Evolutionary conservation across 2,888 invertebrate species (phyloP), one percentile per base, ranked within the genome.

Genomic region (Stomorhina lunata): DNA sequence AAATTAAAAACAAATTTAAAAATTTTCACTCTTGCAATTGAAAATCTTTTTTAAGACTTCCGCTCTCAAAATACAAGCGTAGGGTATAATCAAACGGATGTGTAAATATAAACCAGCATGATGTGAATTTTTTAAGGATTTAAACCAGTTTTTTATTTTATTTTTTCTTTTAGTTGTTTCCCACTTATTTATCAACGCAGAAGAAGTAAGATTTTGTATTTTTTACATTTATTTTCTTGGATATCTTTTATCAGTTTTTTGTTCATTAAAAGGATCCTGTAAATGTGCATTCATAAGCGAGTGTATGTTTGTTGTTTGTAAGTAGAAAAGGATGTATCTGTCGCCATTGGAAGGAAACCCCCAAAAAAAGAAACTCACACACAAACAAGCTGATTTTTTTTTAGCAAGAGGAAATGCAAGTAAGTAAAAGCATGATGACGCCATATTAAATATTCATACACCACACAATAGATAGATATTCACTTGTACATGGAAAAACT

Each of bases 401-500:
- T 40, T 25, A 63, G 40, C 34, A 68, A 17, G 32, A 66, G 37
- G 48, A 76, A 66, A 29, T 59, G 27, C 10, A 57, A 73, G 53
- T 12, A 57, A 73, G 53, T 37, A 69, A 71, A 61, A 59, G 20
- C 59, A 65, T 71, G 48, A 57, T 61, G 69, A 85, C 83, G 85
- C 84, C 80, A 85, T 85, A 88, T 90, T 90, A 89, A 90, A 89
- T 87, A 90, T 90, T 90, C 90, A 90, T 90, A 89, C 86, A 85
- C 86, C 85, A 84, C 85, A 80, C 63, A 81, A 57, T 66, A n/a
- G n/a, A n/a, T n/a, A n/a, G n/a, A n/a, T n/a, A n/a, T n/a, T n/a
- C n/a, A 12, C 27, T 45, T 15, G 77, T 48, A 78, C 69, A 83
- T 73, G 81, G 83, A 86, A 81, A 66, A 63, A 69, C 71, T 84